Conservation (phyloP, 2,888 invertebrate species). For the Machimus atricapillus region DNA sequence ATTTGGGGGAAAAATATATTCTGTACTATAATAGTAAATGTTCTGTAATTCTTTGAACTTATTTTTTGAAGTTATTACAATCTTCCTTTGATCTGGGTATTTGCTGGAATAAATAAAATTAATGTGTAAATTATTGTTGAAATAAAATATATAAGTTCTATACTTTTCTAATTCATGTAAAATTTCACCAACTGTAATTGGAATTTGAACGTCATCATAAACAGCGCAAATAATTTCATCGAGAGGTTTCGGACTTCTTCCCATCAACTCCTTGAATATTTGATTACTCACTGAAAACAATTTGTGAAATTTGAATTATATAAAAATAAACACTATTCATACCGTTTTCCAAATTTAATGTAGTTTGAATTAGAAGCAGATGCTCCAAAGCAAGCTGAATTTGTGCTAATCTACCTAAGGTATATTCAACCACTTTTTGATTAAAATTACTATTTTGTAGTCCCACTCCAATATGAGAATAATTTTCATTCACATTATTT, state of each 20-base stretch:
- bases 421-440: constrained; percentile 52
- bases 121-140: neutral
- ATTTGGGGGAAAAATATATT: constrained; percentile 58
- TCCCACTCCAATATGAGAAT: constrained; percentile 47
- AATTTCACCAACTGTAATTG: constrained; percentile 55
- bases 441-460: constrained; percentile 60
- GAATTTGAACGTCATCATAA: constrained; percentile 57
- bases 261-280: constrained; percentile 56
- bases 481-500: constrained; percentile 49
- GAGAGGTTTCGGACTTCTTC: constrained; percentile 50
- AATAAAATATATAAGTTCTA: neutral
- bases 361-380: constrained; percentile 57
- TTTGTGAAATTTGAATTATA: neutral
- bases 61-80: constrained; percentile 56
- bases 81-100: constrained; percentile 56
- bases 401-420: constrained; percentile 57
- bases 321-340: neutral
- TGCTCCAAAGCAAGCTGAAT: constrained; percentile 60
- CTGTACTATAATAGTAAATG: constrained; percentile 57
- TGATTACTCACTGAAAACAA: constrained; percentile 53
- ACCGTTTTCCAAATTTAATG: constrained; percentile 59
- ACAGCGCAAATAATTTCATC: constrained; percentile 50
- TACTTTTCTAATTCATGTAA: constrained; percentile 55
- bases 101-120: constrained; percentile 50
- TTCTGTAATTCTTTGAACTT: constrained; percentile 55